Evolutionary conservation across 2,113 vertebrate genomes (phyloP).

Genomic region (Lucifuga dentata): DNA sequence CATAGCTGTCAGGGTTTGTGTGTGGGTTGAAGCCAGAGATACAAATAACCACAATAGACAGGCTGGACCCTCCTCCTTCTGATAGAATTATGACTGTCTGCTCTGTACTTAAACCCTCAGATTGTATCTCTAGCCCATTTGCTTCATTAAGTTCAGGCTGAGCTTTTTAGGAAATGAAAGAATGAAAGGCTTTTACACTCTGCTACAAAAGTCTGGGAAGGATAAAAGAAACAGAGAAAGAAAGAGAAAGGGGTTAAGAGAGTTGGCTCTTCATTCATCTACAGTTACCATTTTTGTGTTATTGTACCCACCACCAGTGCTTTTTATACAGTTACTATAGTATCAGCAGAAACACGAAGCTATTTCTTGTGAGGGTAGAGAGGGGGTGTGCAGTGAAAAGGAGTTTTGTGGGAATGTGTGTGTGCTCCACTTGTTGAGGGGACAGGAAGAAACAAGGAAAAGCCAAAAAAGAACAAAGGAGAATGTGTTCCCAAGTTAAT

Average conservation of each 20-base stretch:
- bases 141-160: conserved; percentile 32
- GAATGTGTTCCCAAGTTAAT: too few relatives aligned
- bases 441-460: neutral
- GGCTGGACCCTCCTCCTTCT: conserved; percentile 8
- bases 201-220: conserved; percentile 25
- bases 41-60: conserved; percentile 24
- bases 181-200: conserved; percentile 30
- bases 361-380: conserved; percentile 1
- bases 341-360: neutral
- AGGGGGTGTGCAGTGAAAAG: conserved; percentile 7
- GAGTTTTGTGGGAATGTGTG: conserved; percentile 27
- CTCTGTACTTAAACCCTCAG: conserved; percentile 30
- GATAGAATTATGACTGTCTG: conserved; percentile 24
- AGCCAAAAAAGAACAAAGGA: neutral
- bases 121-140: conserved; percentile 16
- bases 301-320: too few relatives aligned
- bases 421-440: neutral
- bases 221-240: conserved; percentile 17
- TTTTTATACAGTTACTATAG: too few relatives aligned
- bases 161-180: conserved; percentile 23
- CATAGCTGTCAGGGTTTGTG: neutral
- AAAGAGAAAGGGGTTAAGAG: neutral
- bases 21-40: conserved; percentile 1
- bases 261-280: too few relatives aligned
- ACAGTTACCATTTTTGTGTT: too few relatives aligned